Base-by-base conservation (phyloP, 2,797 vertebrate genomes). In the Typhlichthys eigenmanni region DNA sequence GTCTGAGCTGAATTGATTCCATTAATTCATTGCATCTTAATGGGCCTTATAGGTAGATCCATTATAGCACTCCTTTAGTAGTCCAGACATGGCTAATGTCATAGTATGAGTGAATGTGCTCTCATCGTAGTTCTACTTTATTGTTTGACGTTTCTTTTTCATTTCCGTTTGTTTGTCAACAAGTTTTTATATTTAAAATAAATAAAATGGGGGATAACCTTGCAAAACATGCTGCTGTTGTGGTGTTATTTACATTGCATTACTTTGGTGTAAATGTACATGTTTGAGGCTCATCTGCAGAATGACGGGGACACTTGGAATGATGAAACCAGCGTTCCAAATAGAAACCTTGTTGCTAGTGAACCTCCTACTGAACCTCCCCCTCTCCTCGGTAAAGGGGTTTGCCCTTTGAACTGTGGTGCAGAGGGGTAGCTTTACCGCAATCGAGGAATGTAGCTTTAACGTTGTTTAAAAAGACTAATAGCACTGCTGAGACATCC, bases 171-270 rank as follows among this genome's bases (percentile, higher is more conserved):
- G 68, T 88, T 85, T 66, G 79, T 80, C 61, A 85, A 76, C 76
- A 74, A 73, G 76, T 76, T 88, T 93, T 90, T 91, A 87, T 92
- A 90, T 92, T 92, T 90, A 90, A 88, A 79, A 82, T 58, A 84
- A 91, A 90, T 87, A 91, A 91, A 89, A 80, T 68, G 60, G 76
- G 72, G 64, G 34, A 57, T 62, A 85, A 85, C 71, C 66, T 80
- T 68, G 74, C 47, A 71, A 75, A 69, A 47, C 8, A n/a, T 68
- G 50, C 63, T 71, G 53, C 57, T 70, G 29, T 63, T 68, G 50
- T 84, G 53, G 14, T 67, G 5, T 78, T 83, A 71, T 65, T 58
- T 43, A 55, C 34, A 38, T 38, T 38, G 5, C 34, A 38, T 38
- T 38, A 38, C 34, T 6, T 52, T 24, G 13, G 29, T 10, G 34